Evolutionary conservation across 2,888 invertebrate species (phyloP).

Genomic region (Gnatocerus cornutus): DNA sequence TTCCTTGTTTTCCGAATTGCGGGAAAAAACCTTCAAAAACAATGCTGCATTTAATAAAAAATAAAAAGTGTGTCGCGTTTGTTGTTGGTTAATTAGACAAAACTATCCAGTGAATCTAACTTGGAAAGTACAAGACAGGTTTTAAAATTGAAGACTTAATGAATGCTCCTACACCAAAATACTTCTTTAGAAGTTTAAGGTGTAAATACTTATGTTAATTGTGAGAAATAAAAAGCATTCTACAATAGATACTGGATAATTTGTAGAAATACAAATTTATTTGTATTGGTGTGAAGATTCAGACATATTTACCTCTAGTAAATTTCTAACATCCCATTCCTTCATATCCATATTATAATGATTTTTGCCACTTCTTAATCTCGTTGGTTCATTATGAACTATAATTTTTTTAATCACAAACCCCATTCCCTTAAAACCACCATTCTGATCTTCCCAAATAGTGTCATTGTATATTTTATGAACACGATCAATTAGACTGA

Average conservation of each 20-base stretch:
- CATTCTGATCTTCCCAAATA: slow-evolving; percentile 91
- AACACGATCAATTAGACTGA: slow-evolving; percentile 95
- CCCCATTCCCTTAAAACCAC: slow-evolving; percentile 95
- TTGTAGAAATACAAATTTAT: no score
- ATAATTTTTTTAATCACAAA: slow-evolving; percentile 96
- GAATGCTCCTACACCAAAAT: no score
- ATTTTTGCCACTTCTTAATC: slow-evolving; percentile 89
- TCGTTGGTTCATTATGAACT: slow-evolving; percentile 92
- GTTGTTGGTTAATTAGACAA: no score
- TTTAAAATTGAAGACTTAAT: no score
- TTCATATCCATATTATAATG: slow-evolving; percentile 96
- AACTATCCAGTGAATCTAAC: slow-evolving; percentile 50
- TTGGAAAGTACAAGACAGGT: no score
- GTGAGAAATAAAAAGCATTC: no score
- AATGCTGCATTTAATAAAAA: slow-evolving; percentile 6
- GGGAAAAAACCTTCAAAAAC: slow-evolving; percentile 71
- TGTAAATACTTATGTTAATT: no score
- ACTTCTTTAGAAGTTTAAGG: no score
- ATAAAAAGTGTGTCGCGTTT: no score
- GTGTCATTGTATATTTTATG: slow-evolving; percentile 97
- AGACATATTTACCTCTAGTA: slow-evolving; percentile 82
- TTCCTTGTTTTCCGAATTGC: slow-evolving; percentile 65
- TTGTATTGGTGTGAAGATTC: no score
- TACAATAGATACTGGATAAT: no score
- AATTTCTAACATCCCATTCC: slow-evolving; percentile 93